A percentile compares a stretch with the other conserved stretches of the same genome.
phyloP scores from a whole-genome alignment of 2,113 vertebrate genomes.

The Cyprinodon tularosa region DNA sequence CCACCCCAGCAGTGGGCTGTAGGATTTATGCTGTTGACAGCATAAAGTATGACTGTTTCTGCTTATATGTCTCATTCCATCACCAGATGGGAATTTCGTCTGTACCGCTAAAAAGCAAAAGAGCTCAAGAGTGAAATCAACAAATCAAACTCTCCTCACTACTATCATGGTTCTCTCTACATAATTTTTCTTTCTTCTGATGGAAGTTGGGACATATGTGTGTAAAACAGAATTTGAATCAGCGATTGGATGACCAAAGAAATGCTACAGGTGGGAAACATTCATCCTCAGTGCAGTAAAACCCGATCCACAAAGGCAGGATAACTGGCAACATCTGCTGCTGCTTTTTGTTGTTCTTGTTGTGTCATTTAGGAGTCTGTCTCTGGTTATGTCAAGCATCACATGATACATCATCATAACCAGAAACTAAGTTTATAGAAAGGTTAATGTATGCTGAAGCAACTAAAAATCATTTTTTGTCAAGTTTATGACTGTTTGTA shows the following conservation, averaged over 20 bases:
- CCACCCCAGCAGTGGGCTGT: constrained; percentile 23
- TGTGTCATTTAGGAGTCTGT: constrained; percentile 46
- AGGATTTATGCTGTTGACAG: constrained; percentile 25
- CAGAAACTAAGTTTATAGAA: constrained; percentile 26
- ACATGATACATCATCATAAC: constrained; percentile 45
- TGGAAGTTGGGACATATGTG: constrained; percentile 34
- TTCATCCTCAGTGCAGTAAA: constrained; percentile 47
- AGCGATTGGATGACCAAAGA: constrained; percentile 51
- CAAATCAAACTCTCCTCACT: background rate
- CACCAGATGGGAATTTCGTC: constrained; percentile 35
- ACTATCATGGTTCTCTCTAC: constrained; percentile 13
- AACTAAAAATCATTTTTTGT: constrained; percentile 1
- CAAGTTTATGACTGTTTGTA: background rate
- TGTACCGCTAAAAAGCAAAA: constrained; percentile 10
- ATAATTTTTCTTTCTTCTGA: constrained; percentile 28
- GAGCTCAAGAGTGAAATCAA: background rate
- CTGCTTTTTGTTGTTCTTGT: constrained; percentile 14
- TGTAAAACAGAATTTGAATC: constrained; percentile 43
- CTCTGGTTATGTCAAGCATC: constrained; percentile 37
- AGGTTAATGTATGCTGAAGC: constrained; percentile 1
- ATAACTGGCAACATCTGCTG: constrained; percentile 77
- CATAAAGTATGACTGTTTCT: constrained; percentile 31
- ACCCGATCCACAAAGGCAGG: constrained; percentile 26
- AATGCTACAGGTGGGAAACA: constrained; percentile 74
- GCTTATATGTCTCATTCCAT: constrained; percentile 40